Evolutionary conservation across 2,113 vertebrate genomes (phyloP).

Genomic region (Leptobrachium ailaonicum): DNA sequence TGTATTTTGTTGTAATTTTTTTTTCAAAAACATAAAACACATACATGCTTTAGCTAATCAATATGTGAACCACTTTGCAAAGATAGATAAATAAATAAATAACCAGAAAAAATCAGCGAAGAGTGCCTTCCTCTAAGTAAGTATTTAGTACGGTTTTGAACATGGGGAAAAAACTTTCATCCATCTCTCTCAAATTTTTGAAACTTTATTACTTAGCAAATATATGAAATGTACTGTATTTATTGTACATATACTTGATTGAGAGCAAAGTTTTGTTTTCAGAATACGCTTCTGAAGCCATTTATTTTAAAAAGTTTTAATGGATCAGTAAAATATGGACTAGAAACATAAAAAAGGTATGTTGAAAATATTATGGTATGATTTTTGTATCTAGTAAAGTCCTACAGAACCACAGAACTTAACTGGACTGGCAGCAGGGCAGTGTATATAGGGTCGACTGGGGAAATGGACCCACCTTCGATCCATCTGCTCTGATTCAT

Average conservation of each 20-base stretch:
- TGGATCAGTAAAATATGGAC: not conserved
- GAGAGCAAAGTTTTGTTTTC: not conserved
- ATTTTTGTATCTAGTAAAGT: no score
- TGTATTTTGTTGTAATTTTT: conserved; percentile 9
- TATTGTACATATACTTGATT: conserved; percentile 33
- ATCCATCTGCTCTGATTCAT: no score
- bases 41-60: conserved; percentile 25
- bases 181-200: not conserved
- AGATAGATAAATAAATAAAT: not conserved
- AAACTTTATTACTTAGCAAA: conserved; percentile 16
- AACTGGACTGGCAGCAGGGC: no score
- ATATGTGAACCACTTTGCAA: conserved; percentile 24
- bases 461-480: no score
- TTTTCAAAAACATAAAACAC: conserved; percentile 20
- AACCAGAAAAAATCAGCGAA: conserved; percentile 4
- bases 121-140: conserved; percentile 35
- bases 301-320: conserved; percentile 24
- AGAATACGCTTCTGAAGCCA: conserved; percentile 21
- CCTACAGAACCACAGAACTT: no score
- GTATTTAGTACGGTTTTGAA: not conserved
- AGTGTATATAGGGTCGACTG: no score
- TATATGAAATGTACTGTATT: conserved; percentile 19
- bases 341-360: not conserved
- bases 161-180: not conserved
- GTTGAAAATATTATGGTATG: not conserved